Base-by-base conservation (phyloP, 2,797 vertebrate species). In the Holocentrus rufus region DNA sequence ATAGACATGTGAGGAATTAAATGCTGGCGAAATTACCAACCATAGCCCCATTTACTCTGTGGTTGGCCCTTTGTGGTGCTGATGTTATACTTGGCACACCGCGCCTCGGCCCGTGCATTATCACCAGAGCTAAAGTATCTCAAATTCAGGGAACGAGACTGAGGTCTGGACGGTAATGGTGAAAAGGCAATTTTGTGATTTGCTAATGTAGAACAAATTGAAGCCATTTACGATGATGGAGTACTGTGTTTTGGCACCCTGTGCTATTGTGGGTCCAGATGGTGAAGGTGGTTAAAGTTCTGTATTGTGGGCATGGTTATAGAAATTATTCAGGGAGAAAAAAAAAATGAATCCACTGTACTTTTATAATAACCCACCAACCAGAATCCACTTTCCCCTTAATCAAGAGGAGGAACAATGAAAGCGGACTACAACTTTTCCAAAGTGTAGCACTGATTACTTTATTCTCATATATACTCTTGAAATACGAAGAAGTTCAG, bases 1-100 rank as follows among this genome's bases (percentile, higher is more conserved):
- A 91, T 83, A 81, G 83, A 85, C 84, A 79, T 65, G 76, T 65
- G 76, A 85, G 78, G 77, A 88, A 90, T 92, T 87, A 90, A 90
- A 87, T 0, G 44, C 54, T 55, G 64, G 77, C 50, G 6, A 88
- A 91, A 88, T 76, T 85, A 81, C 82, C 79, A 84, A 83, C 78
- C 59, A 31, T 30, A 71, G 78, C 76, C 78, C 77, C 72, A 72
- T 90, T 88, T 82, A 65, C 69, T 68, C 49, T 3, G 62, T 11
- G 62, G 70, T 69, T 60, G 73, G 77, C 76, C 80, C 82, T 77
- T 71, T 74, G 68, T 80, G 76, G 73, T 54, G 60, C 76, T 71
- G 79, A 80, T 77, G 81, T 63, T 81, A 72, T 77, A 77, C 61
- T 79, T 82, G 74, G 74, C 80, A 73, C 74, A 39, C 49, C 76